A percentile compares a stretch with the other conserved stretches of the same genome.
Conservation (phyloP, 2,888 invertebrate species). For the Andrena praecox region DNA sequence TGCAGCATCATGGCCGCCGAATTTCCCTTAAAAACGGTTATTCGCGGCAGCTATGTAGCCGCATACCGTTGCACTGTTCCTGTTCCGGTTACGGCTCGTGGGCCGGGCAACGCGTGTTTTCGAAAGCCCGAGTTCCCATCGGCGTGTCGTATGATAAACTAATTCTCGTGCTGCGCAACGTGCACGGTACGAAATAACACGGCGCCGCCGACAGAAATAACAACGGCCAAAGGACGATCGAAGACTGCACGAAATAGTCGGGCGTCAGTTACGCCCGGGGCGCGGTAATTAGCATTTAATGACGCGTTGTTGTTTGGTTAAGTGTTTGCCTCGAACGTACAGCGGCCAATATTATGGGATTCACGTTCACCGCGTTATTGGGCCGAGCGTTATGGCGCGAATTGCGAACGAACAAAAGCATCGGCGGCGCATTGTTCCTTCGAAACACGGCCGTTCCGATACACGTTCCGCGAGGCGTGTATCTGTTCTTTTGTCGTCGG, state of each 20-base stretch:
- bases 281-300: constrained; percentile 44
- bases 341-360: neutral
- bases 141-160: constrained; percentile 34
- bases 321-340: neutral
- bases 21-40: constrained; percentile 29
- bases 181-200: constrained; percentile 8
- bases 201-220: neutral
- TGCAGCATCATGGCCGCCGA: constrained; percentile 8
- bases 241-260: constrained; percentile 1
- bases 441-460: constrained; percentile 39
- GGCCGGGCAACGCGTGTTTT: constrained; percentile 17
- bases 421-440: constrained; percentile 36
- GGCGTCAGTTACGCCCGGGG: neutral
- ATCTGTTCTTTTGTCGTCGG: constrained; percentile 35
- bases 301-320: constrained; percentile 28
- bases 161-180: constrained; percentile 23
- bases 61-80: constrained; percentile 22
- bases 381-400: constrained; percentile 15
- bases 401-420: constrained; percentile 41
- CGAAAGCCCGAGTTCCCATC: constrained; percentile 30
- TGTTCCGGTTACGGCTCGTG: constrained; percentile 42
- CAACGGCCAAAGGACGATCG: constrained; percentile 25
- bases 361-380: constrained; percentile 14
- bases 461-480: constrained; percentile 31
- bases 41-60: constrained; percentile 38